phyloP scores from a whole-genome alignment of 2,888 invertebrate genomes.

The Agonopterix heracliana region DNA sequence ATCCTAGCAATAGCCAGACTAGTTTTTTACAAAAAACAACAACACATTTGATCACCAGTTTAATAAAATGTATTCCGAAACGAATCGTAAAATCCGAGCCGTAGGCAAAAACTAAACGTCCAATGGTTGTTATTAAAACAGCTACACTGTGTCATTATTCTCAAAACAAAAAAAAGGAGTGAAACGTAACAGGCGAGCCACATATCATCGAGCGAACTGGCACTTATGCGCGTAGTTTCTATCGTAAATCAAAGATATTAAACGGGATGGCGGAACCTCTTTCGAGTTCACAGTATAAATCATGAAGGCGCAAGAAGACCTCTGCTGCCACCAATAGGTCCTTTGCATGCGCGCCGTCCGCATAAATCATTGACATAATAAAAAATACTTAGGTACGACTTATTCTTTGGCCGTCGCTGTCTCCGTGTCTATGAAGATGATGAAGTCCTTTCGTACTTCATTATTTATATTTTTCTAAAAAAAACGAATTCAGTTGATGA shows the following conservation, averaged over 20 bases:
- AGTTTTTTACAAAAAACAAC: constrained; percentile 11
- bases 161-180: constrained; percentile 57
- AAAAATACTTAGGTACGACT: constrained; percentile 10
- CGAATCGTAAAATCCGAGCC: constrained; percentile 58
- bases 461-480: neutral
- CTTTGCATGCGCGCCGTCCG: constrained; percentile 52
- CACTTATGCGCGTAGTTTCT: constrained; percentile 71
- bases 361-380: constrained; percentile 56
- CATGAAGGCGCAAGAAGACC: constrained; percentile 63
- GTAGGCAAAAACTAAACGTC: constrained; percentile 38
- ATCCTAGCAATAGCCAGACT: neutral
- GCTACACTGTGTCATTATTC: constrained; percentile 69
- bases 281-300: constrained; percentile 74
- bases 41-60: constrained; percentile 26
- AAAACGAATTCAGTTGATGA: too few species aligned
- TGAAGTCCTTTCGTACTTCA: neutral
- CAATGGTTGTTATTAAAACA: constrained; percentile 62
- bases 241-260: constrained; percentile 77
- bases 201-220: constrained; percentile 69
- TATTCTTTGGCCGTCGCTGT: constrained; percentile 5
- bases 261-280: constrained; percentile 74
- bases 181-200: constrained; percentile 65
- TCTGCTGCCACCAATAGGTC: constrained; percentile 61
- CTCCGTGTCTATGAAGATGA: constrained; percentile 2
- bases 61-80: constrained; percentile 47